Percentiles rank a stretch among this genome's conserved stretches.
Conservation (phyloP, 1,140 invertebrate species). For the Drosophila nannoptera region DNA sequence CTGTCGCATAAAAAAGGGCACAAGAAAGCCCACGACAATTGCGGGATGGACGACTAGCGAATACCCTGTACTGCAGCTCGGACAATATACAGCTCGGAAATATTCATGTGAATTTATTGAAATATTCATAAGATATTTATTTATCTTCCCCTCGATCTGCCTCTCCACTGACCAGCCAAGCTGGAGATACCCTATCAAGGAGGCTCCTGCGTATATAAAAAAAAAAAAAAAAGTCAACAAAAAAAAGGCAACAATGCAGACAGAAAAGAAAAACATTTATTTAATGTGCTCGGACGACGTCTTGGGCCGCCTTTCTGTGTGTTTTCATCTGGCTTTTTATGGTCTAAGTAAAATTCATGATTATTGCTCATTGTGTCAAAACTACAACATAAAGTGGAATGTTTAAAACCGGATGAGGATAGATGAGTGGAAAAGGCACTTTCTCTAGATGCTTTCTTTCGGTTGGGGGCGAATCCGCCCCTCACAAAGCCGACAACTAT, state of each 20-base stretch:
- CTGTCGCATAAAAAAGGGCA: constrained; percentile 51
- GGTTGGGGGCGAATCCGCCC: not conserved
- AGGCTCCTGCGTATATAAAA: constrained; percentile 4
- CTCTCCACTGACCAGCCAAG: too few relatives aligned
- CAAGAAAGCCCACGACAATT: not conserved
- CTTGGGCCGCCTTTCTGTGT: constrained; percentile 29
- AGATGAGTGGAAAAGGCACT: constrained; percentile 39
- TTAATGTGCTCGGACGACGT: constrained; percentile 69
- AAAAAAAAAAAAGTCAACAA: constrained; percentile 29
- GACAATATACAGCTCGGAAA: too few relatives aligned
- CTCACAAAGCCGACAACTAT: constrained; percentile 57
- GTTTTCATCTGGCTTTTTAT: constrained; percentile 58
- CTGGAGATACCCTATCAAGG: not conserved
- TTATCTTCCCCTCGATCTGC: too few relatives aligned
- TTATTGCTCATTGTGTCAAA: constrained; percentile 78
- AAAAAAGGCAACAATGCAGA: constrained; percentile 55
- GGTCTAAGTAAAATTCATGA: constrained; percentile 75
- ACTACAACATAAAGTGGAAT: constrained; percentile 76
- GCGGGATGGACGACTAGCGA: not conserved
- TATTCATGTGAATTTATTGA: too few relatives aligned
- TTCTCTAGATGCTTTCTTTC: constrained; percentile 7
- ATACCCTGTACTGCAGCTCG: not conserved
- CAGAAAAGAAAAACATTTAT: constrained; percentile 72
- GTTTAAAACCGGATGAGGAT: constrained; percentile 71
- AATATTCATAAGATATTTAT: too few relatives aligned